Percentiles rank a stretch among this genome's conserved stretches.
phyloP scores from a whole-genome alignment of 2,113 vertebrate genomes.

The Daboia siamensis region DNA sequence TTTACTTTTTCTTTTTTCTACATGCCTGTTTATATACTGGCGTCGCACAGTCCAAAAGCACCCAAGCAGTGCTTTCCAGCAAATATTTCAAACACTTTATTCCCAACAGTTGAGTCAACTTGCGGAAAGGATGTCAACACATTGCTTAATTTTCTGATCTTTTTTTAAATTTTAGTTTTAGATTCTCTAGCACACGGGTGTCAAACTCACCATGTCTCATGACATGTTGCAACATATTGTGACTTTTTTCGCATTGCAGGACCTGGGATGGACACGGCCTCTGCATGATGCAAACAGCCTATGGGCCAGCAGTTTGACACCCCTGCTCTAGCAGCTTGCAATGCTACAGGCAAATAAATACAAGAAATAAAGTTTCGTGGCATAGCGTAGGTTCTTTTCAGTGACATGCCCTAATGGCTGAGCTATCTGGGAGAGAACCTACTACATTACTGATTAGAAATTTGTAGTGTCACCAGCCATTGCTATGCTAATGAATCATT shows the following conservation, averaged over 20 bases:
- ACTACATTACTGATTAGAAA: background rate
- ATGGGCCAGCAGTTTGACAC: too few relatives aligned
- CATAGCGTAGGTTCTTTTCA: background rate
- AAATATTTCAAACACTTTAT: background rate
- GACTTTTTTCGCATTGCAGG: too few relatives aligned
- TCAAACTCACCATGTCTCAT: too few relatives aligned
- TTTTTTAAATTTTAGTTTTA: background rate
- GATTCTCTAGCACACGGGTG: too few relatives aligned
- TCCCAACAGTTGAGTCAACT: background rate
- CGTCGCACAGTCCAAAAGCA: background rate
- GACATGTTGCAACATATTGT: too few relatives aligned
- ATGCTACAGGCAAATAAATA: background rate
- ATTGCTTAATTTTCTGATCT: background rate
- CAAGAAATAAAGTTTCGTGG: background rate
- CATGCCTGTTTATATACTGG: background rate
- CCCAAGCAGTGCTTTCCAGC: background rate
- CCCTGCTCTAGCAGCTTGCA: background rate
- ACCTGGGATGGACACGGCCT: too few relatives aligned
- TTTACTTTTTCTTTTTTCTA: background rate
- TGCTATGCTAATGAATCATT: background rate
- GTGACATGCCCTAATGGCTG: background rate
- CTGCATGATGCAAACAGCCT: too few relatives aligned
- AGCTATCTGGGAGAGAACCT: background rate
- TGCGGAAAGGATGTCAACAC: background rate
- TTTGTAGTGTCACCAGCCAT: background rate